Percentiles rank a stretch among this genome's conserved stretches.
These are phyloP conservation scores for Nyctibius grandis DNA, from an alignment of 2,797 vertebrate species.

Conservation along the genomic window DNA sequence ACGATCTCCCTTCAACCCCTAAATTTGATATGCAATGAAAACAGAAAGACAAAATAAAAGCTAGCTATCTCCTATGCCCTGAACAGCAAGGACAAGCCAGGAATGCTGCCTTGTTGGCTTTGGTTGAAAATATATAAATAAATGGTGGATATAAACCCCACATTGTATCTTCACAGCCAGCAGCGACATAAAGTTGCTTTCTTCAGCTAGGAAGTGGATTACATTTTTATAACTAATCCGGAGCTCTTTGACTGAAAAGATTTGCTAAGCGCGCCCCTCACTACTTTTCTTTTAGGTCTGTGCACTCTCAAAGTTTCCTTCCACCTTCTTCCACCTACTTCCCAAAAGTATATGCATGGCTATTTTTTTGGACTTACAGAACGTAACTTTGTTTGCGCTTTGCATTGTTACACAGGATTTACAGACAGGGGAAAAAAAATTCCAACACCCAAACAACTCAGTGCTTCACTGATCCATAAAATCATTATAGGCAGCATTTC, in stretches of 20 bases:
- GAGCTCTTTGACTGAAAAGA: conserved; percentile 36
- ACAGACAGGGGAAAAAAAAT: neutral
- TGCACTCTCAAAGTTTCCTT: conserved; percentile 3
- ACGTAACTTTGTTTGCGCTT: conserved; percentile 38
- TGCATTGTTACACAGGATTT: conserved; percentile 48
- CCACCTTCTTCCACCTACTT: neutral
- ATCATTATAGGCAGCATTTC: conserved; percentile 78
- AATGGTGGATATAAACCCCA: neutral
- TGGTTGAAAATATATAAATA: neutral
- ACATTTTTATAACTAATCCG: conserved; percentile 59
- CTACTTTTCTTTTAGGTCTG: neutral
- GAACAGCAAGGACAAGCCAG: neutral
- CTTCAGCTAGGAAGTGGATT: conserved; percentile 55
- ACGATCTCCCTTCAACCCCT: fast-evolving
- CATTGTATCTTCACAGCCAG: conserved; percentile 45
- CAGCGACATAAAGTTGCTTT: conserved; percentile 53
- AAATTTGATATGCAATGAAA: neutral
- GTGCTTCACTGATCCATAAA: conserved; percentile 79
- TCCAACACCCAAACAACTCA: conserved; percentile 12
- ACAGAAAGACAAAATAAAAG: neutral
- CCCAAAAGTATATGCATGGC: neutral
- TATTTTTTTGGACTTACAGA: neutral
- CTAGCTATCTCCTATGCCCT: fast-evolving
- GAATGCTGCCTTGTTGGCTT: neutral
- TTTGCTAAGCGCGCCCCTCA: neutral